phyloP scores from a whole-genome alignment of 2,888 invertebrate species.

The Acronicta leporina region DNA sequence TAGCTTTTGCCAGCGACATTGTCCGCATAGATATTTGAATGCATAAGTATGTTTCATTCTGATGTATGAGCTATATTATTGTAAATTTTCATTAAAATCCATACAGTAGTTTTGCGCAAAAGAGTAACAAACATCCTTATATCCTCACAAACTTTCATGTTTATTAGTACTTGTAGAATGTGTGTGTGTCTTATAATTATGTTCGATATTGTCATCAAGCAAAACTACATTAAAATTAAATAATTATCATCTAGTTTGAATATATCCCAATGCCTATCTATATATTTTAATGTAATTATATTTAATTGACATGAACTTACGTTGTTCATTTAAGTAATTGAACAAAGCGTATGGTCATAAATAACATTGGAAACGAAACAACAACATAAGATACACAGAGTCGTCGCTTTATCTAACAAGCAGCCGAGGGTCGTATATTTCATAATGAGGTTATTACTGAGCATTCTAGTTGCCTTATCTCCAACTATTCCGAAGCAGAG shows the following conservation, averaged over 20 bases:
- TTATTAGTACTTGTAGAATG: too few species aligned
- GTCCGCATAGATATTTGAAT: too few species aligned
- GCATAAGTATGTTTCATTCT: too few species aligned
- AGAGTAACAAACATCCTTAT: too few species aligned
- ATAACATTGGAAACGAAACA: conserved; percentile 44
- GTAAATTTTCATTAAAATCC: too few species aligned
- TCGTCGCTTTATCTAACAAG: conserved; percentile 76
- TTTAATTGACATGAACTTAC: conserved; percentile 37
- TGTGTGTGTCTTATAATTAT: too few species aligned
- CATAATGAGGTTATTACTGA: conserved; percentile 88
- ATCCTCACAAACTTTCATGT: too few species aligned
- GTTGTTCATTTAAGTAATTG: conserved; percentile 47
- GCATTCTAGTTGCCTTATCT: conserved; percentile 84
- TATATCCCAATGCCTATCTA: too few species aligned
- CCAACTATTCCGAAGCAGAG: conserved; percentile 77
- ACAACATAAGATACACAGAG: conserved; percentile 52
- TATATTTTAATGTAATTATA: not conserved
- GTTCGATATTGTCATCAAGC: not conserved
- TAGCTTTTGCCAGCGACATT: too few species aligned
- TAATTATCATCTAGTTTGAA: too few species aligned
- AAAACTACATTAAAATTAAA: not conserved
- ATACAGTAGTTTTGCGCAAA: too few species aligned
- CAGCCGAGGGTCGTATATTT: conserved; percentile 80
- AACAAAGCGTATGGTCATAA: conserved; percentile 46
- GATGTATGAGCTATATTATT: too few species aligned